These are phyloP conservation scores for Melanotaenia maccullochi DNA, from an alignment of 2,797 vertebrate genomes.

Conservation along the genomic window DNA sequence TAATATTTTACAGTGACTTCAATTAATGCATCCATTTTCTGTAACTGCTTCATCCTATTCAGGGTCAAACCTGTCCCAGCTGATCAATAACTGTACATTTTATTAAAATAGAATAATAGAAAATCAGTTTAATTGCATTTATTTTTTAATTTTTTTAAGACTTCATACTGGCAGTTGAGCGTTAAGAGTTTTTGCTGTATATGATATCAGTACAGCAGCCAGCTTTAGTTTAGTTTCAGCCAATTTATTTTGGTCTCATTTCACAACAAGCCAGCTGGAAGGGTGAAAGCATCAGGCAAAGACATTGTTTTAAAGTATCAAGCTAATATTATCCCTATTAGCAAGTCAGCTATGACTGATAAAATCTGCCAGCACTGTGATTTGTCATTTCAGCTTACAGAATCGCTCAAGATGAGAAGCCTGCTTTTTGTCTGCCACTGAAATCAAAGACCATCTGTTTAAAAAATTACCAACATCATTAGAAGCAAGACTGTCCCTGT, in stretches of 20 bases:
- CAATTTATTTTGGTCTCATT: not conserved
- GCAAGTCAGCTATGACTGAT: slow-evolving; percentile 2
- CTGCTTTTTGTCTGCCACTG: not conserved
- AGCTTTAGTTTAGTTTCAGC: not conserved
- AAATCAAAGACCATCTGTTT: slow-evolving; percentile 24
- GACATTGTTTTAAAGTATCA: slow-evolving; percentile 13
- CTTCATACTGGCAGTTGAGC: not conserved
- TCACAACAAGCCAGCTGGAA: slow-evolving; percentile 3
- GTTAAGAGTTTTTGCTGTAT: not conserved
- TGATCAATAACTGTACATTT: not conserved
- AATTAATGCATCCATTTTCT: not conserved
- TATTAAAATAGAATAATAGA: not conserved
- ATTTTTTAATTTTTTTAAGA: not conserved
- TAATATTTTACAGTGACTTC: not conserved
- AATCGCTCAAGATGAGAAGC: slow-evolving; percentile 11
- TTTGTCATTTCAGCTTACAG: slow-evolving; percentile 4
- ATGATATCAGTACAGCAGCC: not conserved
- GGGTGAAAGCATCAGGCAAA: slow-evolving; percentile 6
- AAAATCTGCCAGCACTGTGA: slow-evolving; percentile 6
- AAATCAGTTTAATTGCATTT: not conserved
- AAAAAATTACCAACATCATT: slow-evolving; percentile 22
- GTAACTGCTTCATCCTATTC: not conserved
- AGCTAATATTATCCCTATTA: slow-evolving; percentile 26
- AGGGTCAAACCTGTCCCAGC: not conserved
- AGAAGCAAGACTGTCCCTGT: slow-evolving; percentile 8